Conservation (phyloP, 2,797 vertebrate genomes). For the Myotis myotis region DNA sequence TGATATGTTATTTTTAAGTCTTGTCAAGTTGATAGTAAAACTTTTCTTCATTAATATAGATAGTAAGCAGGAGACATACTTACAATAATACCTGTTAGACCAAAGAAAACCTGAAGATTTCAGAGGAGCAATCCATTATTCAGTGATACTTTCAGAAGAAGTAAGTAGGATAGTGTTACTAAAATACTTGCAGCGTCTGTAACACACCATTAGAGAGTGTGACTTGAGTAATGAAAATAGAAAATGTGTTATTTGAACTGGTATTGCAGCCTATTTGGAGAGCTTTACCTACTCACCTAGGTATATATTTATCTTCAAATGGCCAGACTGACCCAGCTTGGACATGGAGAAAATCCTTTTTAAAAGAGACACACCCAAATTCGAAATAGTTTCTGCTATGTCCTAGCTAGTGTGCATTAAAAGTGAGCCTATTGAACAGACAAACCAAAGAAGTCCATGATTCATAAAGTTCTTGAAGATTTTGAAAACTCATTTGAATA, state of each 20-base stretch:
- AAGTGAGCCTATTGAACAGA: background rate
- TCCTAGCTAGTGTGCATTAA: background rate
- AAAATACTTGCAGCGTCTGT: constrained; percentile 52
- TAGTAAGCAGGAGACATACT: background rate
- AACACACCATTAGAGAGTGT: constrained; percentile 49
- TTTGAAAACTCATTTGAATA: constrained; percentile 9
- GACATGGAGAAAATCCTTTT: background rate
- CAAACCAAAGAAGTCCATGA: background rate
- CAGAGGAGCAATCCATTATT: constrained; percentile 17
- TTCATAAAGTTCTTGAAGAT: background rate
- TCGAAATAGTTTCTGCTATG: background rate
- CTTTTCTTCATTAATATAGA: background rate
- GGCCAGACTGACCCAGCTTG: background rate
- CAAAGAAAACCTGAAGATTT: background rate
- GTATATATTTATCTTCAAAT: constrained; percentile 30
- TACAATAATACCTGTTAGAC: background rate
- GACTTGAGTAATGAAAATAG: constrained; percentile 50
- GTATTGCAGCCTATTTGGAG: constrained; percentile 39
- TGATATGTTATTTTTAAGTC: background rate
- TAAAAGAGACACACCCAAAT: background rate
- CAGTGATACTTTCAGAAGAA: constrained; percentile 45
- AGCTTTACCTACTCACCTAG: background rate
- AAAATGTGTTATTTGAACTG: constrained; percentile 52
- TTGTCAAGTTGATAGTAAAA: background rate
- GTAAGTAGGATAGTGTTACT: constrained; percentile 39